A percentile compares a stretch with the other conserved stretches of the same genome.
Conservation (phyloP, 30 jellyfish, hydroid and myxozoan genomes). For the Turritopsis rubra region DNA sequence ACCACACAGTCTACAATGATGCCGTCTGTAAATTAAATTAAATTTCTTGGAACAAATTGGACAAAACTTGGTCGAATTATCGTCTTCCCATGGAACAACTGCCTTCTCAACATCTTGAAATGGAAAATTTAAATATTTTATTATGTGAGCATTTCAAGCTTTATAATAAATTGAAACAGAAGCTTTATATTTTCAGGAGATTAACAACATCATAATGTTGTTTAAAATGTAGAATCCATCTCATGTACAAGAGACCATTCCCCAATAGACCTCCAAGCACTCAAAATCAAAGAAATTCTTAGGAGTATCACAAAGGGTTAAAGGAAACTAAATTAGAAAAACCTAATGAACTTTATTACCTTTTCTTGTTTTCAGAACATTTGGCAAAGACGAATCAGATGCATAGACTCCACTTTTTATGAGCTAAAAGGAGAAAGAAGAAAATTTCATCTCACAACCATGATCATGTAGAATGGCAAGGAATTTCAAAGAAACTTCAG, state of each 20-base stretch:
- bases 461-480: background rate
- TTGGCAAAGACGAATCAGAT: constrained; percentile 63
- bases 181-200: no score
- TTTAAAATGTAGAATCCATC: no score
- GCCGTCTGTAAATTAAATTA: constrained; percentile 54
- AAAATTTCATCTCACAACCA: background rate
- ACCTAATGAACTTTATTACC: constrained; percentile 27
- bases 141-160: no score
- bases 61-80: constrained; percentile 62
- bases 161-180: no score
- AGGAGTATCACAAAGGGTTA: no score
- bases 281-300: background rate
- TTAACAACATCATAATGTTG: no score
- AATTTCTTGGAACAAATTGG: constrained; percentile 71
- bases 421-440: constrained; percentile 40
- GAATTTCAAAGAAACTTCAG: background rate
- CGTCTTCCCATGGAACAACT: constrained; percentile 93
- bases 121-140: background rate
- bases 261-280: no score
- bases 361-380: constrained; percentile 68
- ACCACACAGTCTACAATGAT: constrained; percentile 96
- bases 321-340: background rate
- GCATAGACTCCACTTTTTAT: constrained; percentile 74
- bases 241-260: no score
- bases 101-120: constrained; percentile 72